Evolutionary conservation across 2,113 vertebrate species (phyloP), one percentile per base, ranked within the genome.

Genomic region (human): DNA sequence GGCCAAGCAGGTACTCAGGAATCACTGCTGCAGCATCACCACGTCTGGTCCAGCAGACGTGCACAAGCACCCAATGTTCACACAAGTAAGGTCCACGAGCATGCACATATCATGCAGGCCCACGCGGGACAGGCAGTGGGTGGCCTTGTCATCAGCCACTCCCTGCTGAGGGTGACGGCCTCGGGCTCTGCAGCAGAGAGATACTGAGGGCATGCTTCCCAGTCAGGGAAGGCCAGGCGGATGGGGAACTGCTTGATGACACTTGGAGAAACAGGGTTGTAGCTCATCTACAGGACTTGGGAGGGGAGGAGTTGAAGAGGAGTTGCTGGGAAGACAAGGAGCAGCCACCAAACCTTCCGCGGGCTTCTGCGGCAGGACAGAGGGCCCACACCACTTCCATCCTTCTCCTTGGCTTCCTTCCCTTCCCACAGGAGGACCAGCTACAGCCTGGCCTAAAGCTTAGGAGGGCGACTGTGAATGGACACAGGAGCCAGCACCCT

Each of bases 381-480:
- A 50, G 23, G 14, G 50, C 20, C 68, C 14, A 0, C 4, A 17
- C 66, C 32, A 61, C 7, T 8, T 14, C 50, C 48, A 27, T 23
- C 86, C 52, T 68, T 20, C 80, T n/a, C 48, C 59, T 66, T 45
- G 70, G 35, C 35, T 81, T 92, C 82, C 50, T 83, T 52, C n/a
- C n/a, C 38, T 86, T 86, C 93, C 75, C 1, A 6, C 72, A 98
- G 98, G 96, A 96, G 95, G 66, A 95, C 97, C 85, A 98, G 97
- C 88, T 97, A 97, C 88, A 98, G 95, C 93, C 88, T 98, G 0
- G 70, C 90, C 17, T 98, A 52, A 94, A 70, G 40, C 17, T 23
- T 16, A 12, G 66, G 61, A 61, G 22, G 59, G n/a, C 27, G 12
- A 38, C 86, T 45, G 45, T 45, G 89, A 94, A 22, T 52, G 0